phyloP scores from a whole-genome alignment of 2,888 invertebrate genomes.

The Copidosoma aretas region DNA sequence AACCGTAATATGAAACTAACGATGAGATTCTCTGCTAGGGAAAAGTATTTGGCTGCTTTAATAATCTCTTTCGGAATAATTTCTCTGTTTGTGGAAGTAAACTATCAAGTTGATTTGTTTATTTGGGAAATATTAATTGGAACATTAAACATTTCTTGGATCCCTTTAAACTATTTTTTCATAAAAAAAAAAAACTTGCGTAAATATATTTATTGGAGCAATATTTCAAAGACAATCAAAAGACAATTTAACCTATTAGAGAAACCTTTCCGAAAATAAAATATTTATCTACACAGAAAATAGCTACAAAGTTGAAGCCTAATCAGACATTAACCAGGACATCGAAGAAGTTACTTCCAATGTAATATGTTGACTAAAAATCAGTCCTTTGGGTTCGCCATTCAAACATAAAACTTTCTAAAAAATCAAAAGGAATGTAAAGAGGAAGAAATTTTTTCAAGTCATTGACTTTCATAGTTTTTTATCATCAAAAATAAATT shows the following conservation, averaged over 20 bases:
- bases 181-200: background rate
- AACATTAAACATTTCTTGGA: too few relatives aligned
- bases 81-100: conserved; percentile 22
- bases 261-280: conserved; percentile 23
- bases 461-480: conserved; percentile 23
- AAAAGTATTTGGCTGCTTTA: conserved; percentile 6
- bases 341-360: conserved; percentile 22
- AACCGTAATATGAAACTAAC: conserved; percentile 18
- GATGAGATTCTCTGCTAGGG: conserved; percentile 5
- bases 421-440: conserved; percentile 51
- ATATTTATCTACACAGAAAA: conserved; percentile 21
- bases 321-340: conserved; percentile 35
- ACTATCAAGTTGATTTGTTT: conserved; percentile 11
- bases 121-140: too few relatives aligned
- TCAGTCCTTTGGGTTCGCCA: conserved; percentile 48
- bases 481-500: conserved; percentile 1
- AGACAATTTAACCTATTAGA: conserved; percentile 16
- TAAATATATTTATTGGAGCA: too few relatives aligned
- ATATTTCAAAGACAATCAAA: too few relatives aligned
- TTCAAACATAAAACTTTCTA: conserved; percentile 54
- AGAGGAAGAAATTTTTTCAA: conserved; percentile 42
- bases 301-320: conserved; percentile 27
- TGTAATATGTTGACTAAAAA: conserved; percentile 14
- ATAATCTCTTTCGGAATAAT: conserved; percentile 22
- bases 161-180: background rate